phyloP scores from a whole-genome alignment of 2,797 vertebrate species.

The Xiphophorus birchmanni region DNA sequence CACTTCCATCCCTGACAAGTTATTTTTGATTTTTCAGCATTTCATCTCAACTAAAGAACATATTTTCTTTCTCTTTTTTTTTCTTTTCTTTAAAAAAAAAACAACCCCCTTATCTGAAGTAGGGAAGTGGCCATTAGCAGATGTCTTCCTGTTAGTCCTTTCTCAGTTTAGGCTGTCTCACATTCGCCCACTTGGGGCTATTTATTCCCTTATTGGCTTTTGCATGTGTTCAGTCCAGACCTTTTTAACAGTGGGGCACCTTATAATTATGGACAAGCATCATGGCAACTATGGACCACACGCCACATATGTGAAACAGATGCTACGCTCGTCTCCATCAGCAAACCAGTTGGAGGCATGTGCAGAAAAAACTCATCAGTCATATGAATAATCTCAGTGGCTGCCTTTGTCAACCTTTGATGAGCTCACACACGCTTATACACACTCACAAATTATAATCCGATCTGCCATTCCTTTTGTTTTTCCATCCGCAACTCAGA shows the following conservation, averaged over 20 bases:
- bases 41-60: conserved; percentile 61
- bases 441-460: conserved; percentile 13
- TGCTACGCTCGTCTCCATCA: conserved; percentile 58
- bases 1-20: conserved; percentile 67
- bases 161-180: conserved; percentile 72
- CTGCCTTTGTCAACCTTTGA: conserved; percentile 25
- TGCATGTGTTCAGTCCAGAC: conserved; percentile 71
- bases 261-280: conserved; percentile 78
- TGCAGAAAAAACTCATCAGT: conserved; percentile 38
- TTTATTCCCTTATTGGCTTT: conserved; percentile 72
- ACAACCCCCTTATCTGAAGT: conserved; percentile 30
- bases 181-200: conserved; percentile 74
- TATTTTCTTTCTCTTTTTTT: conserved; percentile 56
- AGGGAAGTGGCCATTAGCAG: conserved; percentile 68
- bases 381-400: conserved; percentile 31
- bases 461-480: neutral
- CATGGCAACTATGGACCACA: conserved; percentile 56
- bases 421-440: neutral
- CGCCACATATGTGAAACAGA: conserved; percentile 73
- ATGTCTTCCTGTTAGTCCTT: conserved; percentile 75
- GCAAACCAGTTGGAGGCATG: conserved; percentile 42
- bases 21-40: conserved; percentile 71
- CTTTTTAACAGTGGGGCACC: conserved; percentile 69
- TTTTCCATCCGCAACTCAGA: neutral
- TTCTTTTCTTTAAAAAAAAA: conserved; percentile 8